Percentiles rank a stretch among this genome's conserved stretches.
Conservation (phyloP, 2,797 vertebrate species). For the Valencia hispanica region DNA sequence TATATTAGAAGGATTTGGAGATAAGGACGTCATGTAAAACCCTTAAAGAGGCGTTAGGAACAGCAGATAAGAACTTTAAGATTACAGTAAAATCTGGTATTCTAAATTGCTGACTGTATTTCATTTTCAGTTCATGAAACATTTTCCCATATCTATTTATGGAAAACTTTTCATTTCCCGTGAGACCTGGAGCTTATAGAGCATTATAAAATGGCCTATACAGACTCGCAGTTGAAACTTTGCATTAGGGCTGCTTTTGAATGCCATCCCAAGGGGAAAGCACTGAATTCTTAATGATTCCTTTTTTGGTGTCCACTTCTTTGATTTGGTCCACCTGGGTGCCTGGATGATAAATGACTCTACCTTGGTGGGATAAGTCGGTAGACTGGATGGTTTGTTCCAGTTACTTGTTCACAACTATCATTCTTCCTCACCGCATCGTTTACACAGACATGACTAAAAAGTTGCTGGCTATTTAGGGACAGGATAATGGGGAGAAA, state of each 20-base stretch:
- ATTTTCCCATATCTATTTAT: not conserved
- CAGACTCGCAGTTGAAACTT: constrained; percentile 53
- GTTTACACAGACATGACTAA: constrained; percentile 36
- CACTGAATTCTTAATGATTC: constrained; percentile 83
- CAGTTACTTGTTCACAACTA: constrained; percentile 44
- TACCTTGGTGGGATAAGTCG: constrained; percentile 61
- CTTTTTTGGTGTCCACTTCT: constrained; percentile 70
- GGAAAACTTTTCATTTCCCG: constrained; percentile 11
- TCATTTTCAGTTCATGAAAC: constrained; percentile 4
- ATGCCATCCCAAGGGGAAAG: constrained; percentile 59
- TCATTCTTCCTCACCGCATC: constrained; percentile 18
- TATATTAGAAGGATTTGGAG: not conserved
- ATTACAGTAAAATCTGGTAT: not conserved
- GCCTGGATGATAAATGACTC: constrained; percentile 80
- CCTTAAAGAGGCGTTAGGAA: not conserved
- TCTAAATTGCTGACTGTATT: not conserved
- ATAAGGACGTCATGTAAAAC: not conserved
- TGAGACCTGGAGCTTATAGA: constrained; percentile 25
- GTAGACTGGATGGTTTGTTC: constrained; percentile 63
- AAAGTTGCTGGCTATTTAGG: not conserved
- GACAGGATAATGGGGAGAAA: constrained; percentile 58
- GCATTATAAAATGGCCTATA: constrained; percentile 29
- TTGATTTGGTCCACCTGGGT: constrained; percentile 68
- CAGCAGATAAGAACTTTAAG: not conserved
- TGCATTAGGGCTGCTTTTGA: constrained; percentile 54